Evolutionary conservation across 2,888 invertebrate genomes (phyloP).

Genomic region (Synanthedon tipuliformis): DNA sequence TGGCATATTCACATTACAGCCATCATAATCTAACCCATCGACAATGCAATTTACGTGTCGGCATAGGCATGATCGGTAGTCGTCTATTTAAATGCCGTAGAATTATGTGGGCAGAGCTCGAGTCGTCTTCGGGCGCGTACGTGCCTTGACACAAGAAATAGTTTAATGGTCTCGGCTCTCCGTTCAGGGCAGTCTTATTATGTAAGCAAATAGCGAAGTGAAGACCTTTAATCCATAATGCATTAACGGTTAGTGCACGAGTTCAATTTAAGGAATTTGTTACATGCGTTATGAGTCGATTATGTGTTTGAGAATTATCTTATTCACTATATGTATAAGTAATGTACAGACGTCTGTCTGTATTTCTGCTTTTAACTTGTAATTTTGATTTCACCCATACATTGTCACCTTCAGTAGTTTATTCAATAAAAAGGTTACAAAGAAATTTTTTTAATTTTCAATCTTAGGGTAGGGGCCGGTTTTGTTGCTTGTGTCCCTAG

Average conservation of each 20-base stretch:
- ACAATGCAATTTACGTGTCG: conserved; percentile 27
- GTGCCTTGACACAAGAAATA: conserved; percentile 53
- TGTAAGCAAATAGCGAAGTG: conserved; percentile 56
- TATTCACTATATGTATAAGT: no score
- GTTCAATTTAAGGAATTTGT: conserved; percentile 7
- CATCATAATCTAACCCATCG: conserved; percentile 32
- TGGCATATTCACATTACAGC: conserved; percentile 26
- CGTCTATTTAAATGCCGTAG: conserved; percentile 32
- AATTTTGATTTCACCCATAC: no score
- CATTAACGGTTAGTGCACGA: conserved; percentile 45
- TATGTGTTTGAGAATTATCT: background rate
- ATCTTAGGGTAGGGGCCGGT: no score
- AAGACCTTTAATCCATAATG: conserved; percentile 42
- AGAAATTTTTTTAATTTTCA: no score
- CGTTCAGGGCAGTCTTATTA: conserved; percentile 29
- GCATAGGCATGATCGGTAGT: conserved; percentile 17
- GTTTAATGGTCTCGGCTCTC: conserved; percentile 41
- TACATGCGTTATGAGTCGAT: background rate
- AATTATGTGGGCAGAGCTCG: conserved; percentile 43
- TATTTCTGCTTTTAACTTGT: no score
- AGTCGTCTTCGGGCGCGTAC: conserved; percentile 35
- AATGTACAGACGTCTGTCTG: no score
- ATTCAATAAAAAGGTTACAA: no score
- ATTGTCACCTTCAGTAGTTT: no score
- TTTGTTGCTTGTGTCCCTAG: no score